Evolutionary conservation across 1,140 invertebrate species (phyloP), one percentile per base, ranked within the genome.

Genomic region (Mycetomoellerius zeteki): DNA sequence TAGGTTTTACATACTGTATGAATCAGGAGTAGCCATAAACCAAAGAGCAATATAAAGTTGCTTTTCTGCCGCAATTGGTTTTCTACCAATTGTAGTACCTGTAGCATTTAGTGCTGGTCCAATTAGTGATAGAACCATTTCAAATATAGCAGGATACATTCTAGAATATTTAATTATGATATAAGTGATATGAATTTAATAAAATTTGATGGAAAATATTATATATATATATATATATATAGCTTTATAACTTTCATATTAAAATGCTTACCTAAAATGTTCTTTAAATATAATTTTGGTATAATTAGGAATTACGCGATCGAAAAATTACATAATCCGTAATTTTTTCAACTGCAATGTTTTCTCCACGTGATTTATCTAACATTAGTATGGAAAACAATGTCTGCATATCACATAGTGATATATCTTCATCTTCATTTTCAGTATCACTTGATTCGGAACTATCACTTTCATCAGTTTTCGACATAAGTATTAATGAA

Each of bases 291-390:
- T 47, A 21, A 16, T 8, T 8, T 69, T 69, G 5, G n/a, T 47
- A 21, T 69, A 69, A 69, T 47, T 47, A 47, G 37, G 67, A 69
- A 69, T 24, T n/a, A 69, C 37, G 12, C 37, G 67, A 24, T 69
- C 67, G 37, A 69, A n/a, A n/a, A n/a, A n/a, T n/a, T n/a, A n/a
- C n/a, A 5, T 69, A 69, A 69, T 69, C 67, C 21, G 67, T 69
- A 16, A 69, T 47, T 69, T 69, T 69, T 69, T 69, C 37, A 3
- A 24, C 0, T 69, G 6, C 6, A 24, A 69, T 69, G 16, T 47
- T 0, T 69, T 47, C 14, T 47, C 37, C 21, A 47, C 21, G 67
- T 16, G 21, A 24, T 69, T 69, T 69, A 47, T 3, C 0, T 24
- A 6, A n/a, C n/a, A 69, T 47, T 47, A 69, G 0, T 47, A 69